Evolutionary conservation across 2,113 vertebrate species (phyloP).

Genomic region (Acanthisitta chloris): DNA sequence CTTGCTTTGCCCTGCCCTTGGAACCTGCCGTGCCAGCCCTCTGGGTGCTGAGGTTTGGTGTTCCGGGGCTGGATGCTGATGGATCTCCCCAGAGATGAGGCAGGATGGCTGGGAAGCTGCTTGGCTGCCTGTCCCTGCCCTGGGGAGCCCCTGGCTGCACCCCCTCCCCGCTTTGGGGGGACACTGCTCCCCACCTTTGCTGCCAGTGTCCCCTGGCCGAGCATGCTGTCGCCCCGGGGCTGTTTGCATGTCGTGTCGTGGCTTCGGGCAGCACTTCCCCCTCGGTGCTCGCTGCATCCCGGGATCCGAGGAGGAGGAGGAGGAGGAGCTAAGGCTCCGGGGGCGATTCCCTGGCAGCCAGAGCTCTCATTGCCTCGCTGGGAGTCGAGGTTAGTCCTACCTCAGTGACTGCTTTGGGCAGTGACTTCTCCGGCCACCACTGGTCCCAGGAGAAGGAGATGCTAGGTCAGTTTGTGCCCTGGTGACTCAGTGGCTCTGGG

Average conservation of each 20-base stretch:
- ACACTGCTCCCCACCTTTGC: fast-evolving
- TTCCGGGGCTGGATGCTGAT: background rate
- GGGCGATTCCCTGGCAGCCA: background rate
- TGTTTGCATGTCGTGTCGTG: background rate
- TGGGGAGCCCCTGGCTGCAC: background rate
- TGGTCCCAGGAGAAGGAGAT: background rate
- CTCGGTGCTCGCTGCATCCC: fast-evolving
- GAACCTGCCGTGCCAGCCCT: fast-evolving
- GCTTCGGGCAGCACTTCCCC: background rate
- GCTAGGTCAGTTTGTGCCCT: background rate
- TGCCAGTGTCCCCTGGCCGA: background rate
- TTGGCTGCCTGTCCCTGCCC: background rate
- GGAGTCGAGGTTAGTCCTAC: background rate
- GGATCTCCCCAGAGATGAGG: background rate
- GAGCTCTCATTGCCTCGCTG: background rate
- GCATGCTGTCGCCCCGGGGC: background rate
- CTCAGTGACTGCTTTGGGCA: background rate
- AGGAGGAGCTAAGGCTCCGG: background rate
- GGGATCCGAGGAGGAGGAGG: background rate
- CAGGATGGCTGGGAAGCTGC: background rate
- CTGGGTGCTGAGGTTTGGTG: fast-evolving
- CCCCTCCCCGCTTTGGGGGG: background rate
- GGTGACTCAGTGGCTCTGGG: background rate
- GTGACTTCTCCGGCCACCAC: background rate
- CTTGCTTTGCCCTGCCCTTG: background rate